Evolutionary conservation across 2,888 invertebrate species (phyloP).

Genomic region (Dynastes grantii): DNA sequence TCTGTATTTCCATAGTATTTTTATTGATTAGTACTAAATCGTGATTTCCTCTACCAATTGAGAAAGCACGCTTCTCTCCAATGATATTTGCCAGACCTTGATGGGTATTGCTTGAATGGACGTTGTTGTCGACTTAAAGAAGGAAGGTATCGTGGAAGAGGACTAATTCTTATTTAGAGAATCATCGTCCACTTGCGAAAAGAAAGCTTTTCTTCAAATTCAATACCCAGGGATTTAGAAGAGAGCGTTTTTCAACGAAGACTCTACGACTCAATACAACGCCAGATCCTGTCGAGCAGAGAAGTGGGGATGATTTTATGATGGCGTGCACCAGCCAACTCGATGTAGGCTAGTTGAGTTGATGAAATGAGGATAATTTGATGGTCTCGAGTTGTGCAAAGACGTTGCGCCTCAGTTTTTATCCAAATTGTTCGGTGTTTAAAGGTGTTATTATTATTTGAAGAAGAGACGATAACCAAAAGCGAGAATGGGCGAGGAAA

Average conservation of each 20-base stretch:
- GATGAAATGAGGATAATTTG: constrained; percentile 52
- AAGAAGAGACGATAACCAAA: constrained; percentile 31
- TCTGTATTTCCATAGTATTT: constrained; percentile 39
- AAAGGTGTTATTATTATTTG: constrained; percentile 31
- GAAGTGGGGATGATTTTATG: constrained; percentile 53
- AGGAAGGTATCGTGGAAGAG: no score
- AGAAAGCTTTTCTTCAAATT: constrained; percentile 33
- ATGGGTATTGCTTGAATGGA: constrained; percentile 14
- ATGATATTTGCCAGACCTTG: constrained; percentile 44
- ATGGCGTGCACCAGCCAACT: constrained; percentile 52
- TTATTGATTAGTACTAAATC: constrained; percentile 35
- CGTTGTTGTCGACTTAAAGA: no score
- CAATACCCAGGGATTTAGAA: constrained; percentile 36
- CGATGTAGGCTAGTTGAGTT: constrained; percentile 41
- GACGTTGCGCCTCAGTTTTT: constrained; percentile 42
- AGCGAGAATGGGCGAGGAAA: constrained; percentile 54
- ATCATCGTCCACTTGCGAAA: not conserved
- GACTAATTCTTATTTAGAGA: no score
- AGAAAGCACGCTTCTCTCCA: constrained; percentile 15
- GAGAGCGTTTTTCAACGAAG: constrained; percentile 47
- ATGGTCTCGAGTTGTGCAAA: constrained; percentile 36
- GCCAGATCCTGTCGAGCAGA: constrained; percentile 51
- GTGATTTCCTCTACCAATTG: constrained; percentile 45
- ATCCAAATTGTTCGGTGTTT: constrained; percentile 38
- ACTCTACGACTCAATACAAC: constrained; percentile 50